Evolutionary conservation across 1,140 invertebrate species (phyloP), one percentile per base, ranked within the genome.

Genomic region (Dendrolimus kikuchii): DNA sequence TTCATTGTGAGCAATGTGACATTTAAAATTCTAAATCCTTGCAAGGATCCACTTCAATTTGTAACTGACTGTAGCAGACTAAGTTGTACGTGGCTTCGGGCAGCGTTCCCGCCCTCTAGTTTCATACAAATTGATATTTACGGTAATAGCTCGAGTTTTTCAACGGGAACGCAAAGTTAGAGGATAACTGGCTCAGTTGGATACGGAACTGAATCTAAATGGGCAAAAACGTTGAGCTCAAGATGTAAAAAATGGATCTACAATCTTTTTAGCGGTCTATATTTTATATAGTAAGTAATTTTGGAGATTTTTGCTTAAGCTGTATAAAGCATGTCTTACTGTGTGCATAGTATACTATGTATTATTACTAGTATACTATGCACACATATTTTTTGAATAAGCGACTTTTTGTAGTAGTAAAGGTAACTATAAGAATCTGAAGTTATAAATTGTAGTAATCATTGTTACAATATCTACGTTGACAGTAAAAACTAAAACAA

Each of bases 81-180:
- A 69, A 71, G 71, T 71, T 73, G 56, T 39, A 51, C 51, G 50
- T 7, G 54, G 45, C 53, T 51, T 58, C 55, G 54, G 62, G 57
- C 62, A 44, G 40, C 59, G 59, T 63, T 61, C 62, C 68, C 75
- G 67, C 76, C 76, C 70, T 77, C 76, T 74, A 79, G 78, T 79
- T 79, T 73, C 76, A 77, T 79, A 79, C 78, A 77, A 81, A 81
- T 81, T 81, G 76, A 81, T 81, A 79, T 81, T 81, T 79, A 81
- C 78, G 76, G 70, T 81, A 78, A 81, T 74, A 79, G 78, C 78
- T 53, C 54, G 76, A 81, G 73, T 78, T 81, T 81, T 81, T 78
- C 75, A 74, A 64, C 68, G 69, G 64, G 65, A 72, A 72, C 64
- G 64, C 72, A 74, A 79, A 81, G 72, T 81, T 77, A 60, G 68